phyloP scores from a whole-genome alignment of 2,888 invertebrate species.

The Zaprionus lineosus region DNA sequence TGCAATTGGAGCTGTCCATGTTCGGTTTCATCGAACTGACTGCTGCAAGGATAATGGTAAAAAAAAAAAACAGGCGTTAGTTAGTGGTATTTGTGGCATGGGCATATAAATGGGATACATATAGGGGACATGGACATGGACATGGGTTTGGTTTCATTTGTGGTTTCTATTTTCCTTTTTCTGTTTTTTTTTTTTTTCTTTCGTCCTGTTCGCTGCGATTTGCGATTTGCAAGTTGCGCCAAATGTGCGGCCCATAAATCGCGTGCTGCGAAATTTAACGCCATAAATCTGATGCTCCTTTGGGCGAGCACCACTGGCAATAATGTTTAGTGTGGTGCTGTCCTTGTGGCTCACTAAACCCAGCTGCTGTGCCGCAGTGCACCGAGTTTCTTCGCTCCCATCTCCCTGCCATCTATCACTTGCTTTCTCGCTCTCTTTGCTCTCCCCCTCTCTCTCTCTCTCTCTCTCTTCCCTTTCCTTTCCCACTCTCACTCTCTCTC shows the following conservation, averaged over 20 bases:
- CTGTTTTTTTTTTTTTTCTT: slow-evolving; percentile 7
- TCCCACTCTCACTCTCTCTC: slow-evolving; percentile 3
- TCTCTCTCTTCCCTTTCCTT: background rate
- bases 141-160: slow-evolving; percentile 20
- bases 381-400: background rate
- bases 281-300: slow-evolving; percentile 66
- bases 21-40: slow-evolving; percentile 95
- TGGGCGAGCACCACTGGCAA: slow-evolving; percentile 48
- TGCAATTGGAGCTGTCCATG: slow-evolving; percentile 94
- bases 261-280: slow-evolving; percentile 47
- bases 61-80: background rate
- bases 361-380: slow-evolving; percentile 19
- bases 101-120: no score
- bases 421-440: slow-evolving; percentile 30
- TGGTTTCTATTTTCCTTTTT: slow-evolving; percentile 8
- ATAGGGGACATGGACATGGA: no score
- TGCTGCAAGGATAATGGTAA: slow-evolving; percentile 86
- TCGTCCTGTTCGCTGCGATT: slow-evolving; percentile 34
- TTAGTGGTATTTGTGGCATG: no score
- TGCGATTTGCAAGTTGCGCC: slow-evolving; percentile 35
- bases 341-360: slow-evolving; percentile 44
- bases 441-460: background rate
- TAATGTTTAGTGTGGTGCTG: slow-evolving; percentile 63
- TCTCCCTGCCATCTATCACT: background rate
- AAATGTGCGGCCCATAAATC: slow-evolving; percentile 54